Conservation (phyloP, 2,113 vertebrate genomes). For the Notarius quadriscutis region DNA sequence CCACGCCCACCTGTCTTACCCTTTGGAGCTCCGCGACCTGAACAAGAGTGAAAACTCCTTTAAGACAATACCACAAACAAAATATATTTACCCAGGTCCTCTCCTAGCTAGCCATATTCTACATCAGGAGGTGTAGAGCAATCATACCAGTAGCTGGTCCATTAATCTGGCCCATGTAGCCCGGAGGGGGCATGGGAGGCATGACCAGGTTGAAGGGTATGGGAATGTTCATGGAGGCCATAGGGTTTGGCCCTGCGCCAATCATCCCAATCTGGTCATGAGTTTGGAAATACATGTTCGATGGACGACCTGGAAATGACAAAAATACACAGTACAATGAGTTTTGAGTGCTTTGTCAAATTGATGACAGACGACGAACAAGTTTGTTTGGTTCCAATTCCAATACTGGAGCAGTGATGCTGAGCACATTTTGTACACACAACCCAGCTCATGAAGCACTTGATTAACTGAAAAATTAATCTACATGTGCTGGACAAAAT, state of each 20-base stretch:
- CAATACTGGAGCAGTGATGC: neutral
- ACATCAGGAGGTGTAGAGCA: neutral
- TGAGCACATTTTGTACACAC: neutral
- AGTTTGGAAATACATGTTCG: conserved; percentile 98
- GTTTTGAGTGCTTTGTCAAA: neutral
- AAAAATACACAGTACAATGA: neutral
- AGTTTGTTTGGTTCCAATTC: neutral
- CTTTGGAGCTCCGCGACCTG: conserved; percentile 89
- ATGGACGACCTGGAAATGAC: conserved; percentile 79
- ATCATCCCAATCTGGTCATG: conserved; percentile 99
- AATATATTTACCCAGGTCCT: neutral
- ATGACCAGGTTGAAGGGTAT: conserved; percentile 98
- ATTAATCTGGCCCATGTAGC: conserved; percentile 90
- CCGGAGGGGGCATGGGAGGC: conserved; percentile 93
- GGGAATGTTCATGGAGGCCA: conserved; percentile 94
- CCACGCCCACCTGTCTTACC: conserved; percentile 83
- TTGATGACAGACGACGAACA: neutral
- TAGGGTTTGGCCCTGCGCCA: conserved; percentile 86
- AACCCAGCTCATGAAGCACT: neutral
- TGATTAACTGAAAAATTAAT: neutral
- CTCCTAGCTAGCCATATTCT: neutral
- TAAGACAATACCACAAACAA: neutral
- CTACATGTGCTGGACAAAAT: neutral
- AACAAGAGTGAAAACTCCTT: neutral
- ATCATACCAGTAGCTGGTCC: conserved; percentile 85